A percentile compares a stretch with the other conserved stretches of the same genome.
phyloP scores from a whole-genome alignment of 2,113 vertebrate species.

The Marmota monax region DNA sequence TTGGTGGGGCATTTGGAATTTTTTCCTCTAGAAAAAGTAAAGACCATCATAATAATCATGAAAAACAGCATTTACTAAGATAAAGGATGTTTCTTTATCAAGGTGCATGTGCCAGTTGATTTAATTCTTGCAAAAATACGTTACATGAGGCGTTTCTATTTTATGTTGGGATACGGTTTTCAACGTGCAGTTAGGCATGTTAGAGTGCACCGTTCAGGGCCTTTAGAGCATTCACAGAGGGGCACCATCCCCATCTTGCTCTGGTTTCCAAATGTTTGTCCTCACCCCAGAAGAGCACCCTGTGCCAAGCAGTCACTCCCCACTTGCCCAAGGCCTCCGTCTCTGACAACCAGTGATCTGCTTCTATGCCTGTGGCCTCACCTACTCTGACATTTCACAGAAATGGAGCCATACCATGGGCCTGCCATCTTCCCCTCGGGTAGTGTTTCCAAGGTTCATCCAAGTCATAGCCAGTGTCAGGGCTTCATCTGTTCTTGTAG shows the following conservation, averaged over 20 bases:
- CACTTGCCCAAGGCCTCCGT: neutral
- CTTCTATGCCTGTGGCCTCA: neutral
- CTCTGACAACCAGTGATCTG: neutral
- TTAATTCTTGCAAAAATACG: neutral
- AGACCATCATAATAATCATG: neutral
- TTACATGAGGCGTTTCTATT: neutral
- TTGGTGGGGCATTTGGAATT: neutral
- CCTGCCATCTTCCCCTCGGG: neutral
- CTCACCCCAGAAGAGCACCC: neutral
- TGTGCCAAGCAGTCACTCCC: neutral
- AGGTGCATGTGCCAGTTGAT: neutral
- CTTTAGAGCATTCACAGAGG: neutral
- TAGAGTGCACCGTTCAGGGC: neutral
- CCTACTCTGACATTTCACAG: neutral
- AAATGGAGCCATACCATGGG: neutral
- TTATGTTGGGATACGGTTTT: neutral
- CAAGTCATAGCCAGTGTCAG: neutral
- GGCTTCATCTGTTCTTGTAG: neutral
- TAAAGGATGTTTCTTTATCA: neutral
- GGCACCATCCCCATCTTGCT: neutral
- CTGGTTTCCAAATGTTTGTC: neutral
- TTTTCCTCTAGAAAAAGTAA: constrained; percentile 8
- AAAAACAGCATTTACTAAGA: neutral
- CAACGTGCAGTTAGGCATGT: neutral
- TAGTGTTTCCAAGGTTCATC: neutral